Conservation (phyloP, 2,888 invertebrate genomes). For the Eupithecia abbreviata region DNA sequence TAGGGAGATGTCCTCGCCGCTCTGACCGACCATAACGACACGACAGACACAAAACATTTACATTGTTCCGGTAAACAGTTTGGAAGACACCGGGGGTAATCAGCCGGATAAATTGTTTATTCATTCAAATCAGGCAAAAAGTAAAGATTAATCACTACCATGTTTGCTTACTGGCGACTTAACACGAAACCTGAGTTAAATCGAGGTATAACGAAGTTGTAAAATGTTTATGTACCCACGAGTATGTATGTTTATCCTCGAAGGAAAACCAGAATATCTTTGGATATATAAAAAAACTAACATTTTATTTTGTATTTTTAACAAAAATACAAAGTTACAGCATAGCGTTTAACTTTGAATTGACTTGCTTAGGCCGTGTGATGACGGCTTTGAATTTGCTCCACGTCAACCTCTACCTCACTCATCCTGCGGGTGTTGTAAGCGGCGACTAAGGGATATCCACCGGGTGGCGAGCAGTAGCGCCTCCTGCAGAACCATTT, state of each 20-base stretch:
- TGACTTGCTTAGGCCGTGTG: too few relatives aligned
- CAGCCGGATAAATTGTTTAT: slow-evolving; percentile 21
- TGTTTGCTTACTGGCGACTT: background rate
- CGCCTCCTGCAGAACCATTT: too few relatives aligned
- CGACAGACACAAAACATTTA: slow-evolving; percentile 53
- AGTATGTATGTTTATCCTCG: background rate
- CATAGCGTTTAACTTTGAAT: background rate
- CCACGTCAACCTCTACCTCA: too few relatives aligned
- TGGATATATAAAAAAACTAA: background rate
- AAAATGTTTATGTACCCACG: background rate
- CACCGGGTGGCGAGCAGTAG: too few relatives aligned
- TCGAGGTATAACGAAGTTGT: background rate
- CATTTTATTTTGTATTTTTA: background rate
- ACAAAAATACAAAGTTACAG: background rate
- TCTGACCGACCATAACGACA: slow-evolving; percentile 73
- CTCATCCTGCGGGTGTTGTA: too few relatives aligned
- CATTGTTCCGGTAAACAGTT: slow-evolving; percentile 54
- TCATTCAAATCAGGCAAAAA: slow-evolving; percentile 14
- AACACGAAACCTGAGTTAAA: background rate
- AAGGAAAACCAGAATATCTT: background rate
- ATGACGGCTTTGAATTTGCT: too few relatives aligned
- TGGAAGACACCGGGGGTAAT: slow-evolving; percentile 36
- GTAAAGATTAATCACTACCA: background rate
- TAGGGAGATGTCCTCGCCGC: slow-evolving; percentile 71
- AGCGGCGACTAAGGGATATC: too few relatives aligned